Percentiles rank a stretch among this genome's conserved stretches.
These are phyloP conservation scores for Dinocampus coccinellae DNA, from an alignment of 2,888 invertebrate genomes.

Conservation along the genomic window DNA sequence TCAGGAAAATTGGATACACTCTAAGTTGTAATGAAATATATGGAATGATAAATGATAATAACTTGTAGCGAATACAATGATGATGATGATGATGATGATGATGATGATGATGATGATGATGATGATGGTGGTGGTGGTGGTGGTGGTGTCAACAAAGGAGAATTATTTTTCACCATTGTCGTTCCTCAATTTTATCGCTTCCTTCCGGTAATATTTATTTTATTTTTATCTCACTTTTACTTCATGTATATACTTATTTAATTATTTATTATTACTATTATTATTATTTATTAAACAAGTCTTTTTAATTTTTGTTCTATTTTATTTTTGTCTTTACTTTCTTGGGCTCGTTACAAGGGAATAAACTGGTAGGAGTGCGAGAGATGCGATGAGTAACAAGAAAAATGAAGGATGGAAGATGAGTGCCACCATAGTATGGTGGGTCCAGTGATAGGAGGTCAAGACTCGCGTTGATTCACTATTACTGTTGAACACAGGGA, in stretches of 20 bases:
- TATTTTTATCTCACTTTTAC: constrained; percentile 28
- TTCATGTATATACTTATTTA: constrained; percentile 42
- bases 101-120: constrained; percentile 43
- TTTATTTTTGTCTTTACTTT: constrained; percentile 4
- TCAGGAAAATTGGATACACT: constrained; percentile 26
- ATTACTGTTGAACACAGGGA: constrained; percentile 36
- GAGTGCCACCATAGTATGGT: constrained; percentile 43
- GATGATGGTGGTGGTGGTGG: constrained; percentile 34
- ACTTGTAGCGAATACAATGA: constrained; percentile 30
- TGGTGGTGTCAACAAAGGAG: too few species aligned
- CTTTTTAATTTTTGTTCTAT: background rate
- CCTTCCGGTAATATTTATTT: constrained; percentile 10
- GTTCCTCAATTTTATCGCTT: constrained; percentile 7
- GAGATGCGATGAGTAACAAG: constrained; percentile 49
- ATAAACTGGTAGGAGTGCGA: constrained; percentile 53
- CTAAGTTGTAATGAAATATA: constrained; percentile 24
- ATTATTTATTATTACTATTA: constrained; percentile 12
- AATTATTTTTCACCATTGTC: constrained; percentile 33
- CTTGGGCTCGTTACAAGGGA: constrained; percentile 55
- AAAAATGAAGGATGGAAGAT: constrained; percentile 41
- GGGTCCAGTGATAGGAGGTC: constrained; percentile 53
- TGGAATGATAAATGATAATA: constrained; percentile 39
- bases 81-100: constrained; percentile 43
- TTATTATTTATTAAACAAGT: background rate
- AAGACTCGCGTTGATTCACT: constrained; percentile 53